Base-by-base conservation (phyloP, 2,113 vertebrate species). In the Trinectes maculatus region DNA sequence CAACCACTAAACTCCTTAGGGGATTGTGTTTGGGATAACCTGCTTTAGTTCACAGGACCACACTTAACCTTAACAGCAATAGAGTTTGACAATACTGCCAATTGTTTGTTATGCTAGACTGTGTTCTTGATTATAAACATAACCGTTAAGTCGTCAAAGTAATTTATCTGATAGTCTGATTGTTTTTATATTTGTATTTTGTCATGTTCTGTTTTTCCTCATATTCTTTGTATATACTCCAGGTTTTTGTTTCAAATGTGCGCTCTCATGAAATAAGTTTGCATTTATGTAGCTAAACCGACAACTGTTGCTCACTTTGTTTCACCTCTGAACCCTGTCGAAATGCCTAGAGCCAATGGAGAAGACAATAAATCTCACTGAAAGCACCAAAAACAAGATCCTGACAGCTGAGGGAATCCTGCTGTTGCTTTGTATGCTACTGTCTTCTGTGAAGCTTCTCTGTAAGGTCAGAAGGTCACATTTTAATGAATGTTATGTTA, bases 301-400 rank as follows among this genome's bases (percentile, higher is more conserved):
- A 3, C 3, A 24, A 28, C 19, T 49, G 33, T 12, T 37, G 22
- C 40, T 63, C 8, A 2, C 4, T 24, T 34, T 57, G 19, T 60
- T 61, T 56, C 8, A 48, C 33, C 31, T 57, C 16, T 70, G 24
- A 54, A 24, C 46, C 18, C 21, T 54, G 12, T 48, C 22, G 81
- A 8, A 57, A 9, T 65, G 12, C 9, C 29, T 46, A 94, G 93
- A 8, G 12, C 81, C 87, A 0, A 3, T 91, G 25, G 2, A 56
- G 8, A 92, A 90, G 76, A 77, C 51, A 0, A 69, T 93, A 67
- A 63, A 87, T 60, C 31, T 93, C 44, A 87, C 59, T 0, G 92
- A 94, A 66, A 63, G 3, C 15, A 71, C 71, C 53, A 94, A 94
- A 80, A 92, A 94, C 83, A 77, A n/a, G 24, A 89, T 94, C 83